phyloP scores from a whole-genome alignment of 2,888 invertebrate genomes.

The Andrena fulva region DNA sequence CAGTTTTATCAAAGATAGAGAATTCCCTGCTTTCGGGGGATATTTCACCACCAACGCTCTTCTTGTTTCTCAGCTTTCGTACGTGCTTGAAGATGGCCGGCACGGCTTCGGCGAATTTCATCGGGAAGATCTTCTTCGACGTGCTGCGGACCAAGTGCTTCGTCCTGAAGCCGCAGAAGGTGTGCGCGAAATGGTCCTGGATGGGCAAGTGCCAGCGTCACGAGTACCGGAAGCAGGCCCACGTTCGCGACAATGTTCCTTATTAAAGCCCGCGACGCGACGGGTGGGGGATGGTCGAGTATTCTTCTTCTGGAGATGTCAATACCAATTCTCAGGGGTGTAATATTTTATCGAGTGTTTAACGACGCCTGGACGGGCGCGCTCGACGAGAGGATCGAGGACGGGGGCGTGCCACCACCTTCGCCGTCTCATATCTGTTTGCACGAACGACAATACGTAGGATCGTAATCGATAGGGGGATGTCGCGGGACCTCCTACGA shows the following conservation, averaged over 20 bases:
- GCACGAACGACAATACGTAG: slow-evolving; percentile 63
- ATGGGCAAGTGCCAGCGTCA: slow-evolving; percentile 92
- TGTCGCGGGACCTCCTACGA: not conserved
- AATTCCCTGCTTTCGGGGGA: not conserved
- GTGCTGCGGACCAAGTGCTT: slow-evolving; percentile 98
- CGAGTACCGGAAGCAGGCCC: slow-evolving; percentile 89
- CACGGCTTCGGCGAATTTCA: slow-evolving; percentile 94
- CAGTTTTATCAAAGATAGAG: not conserved
- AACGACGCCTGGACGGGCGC: not conserved
- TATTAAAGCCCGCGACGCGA: slow-evolving; percentile 84
- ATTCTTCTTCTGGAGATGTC: slow-evolving; percentile 69
- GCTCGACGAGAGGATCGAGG: not conserved
- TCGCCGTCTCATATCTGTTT: slow-evolving; percentile 21
- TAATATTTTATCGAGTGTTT: slow-evolving; percentile 63
- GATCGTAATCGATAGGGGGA: slow-evolving; percentile 1
- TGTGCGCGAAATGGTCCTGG: slow-evolving; percentile 92
- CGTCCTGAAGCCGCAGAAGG: slow-evolving; percentile 91
- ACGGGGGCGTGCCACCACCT: slow-evolving; percentile 11
- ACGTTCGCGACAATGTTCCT: slow-evolving; percentile 90
- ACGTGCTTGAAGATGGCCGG: slow-evolving; percentile 95
- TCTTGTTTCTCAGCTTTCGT: slow-evolving; percentile 90
- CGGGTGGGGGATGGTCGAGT: slow-evolving; percentile 31
- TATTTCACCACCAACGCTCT: not conserved
- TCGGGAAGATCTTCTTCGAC: slow-evolving; percentile 97
- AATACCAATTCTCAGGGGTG: slow-evolving; percentile 72